Conservation (phyloP, 2,888 invertebrate species). For the Drosophila picticornis region DNA sequence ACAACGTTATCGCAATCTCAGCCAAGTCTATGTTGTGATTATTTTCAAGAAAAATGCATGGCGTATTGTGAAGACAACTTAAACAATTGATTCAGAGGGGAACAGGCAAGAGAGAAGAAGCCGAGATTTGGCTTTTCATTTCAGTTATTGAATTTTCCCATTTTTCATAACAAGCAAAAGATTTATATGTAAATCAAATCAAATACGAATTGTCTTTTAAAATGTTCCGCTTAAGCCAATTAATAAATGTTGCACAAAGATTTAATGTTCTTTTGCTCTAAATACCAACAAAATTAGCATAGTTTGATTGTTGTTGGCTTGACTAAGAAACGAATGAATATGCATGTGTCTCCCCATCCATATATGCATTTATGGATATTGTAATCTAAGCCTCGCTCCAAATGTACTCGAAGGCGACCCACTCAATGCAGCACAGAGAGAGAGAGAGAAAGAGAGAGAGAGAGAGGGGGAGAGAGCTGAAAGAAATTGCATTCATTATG, state of each 20-base stretch:
- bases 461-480: conserved; percentile 35
- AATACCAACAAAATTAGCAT: conserved; percentile 27
- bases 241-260: not conserved
- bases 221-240: not conserved
- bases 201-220: not conserved
- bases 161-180: not conserved
- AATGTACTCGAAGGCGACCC: conserved; percentile 33
- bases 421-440: conserved; percentile 46
- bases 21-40: conserved; percentile 4
- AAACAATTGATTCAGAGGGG: not conserved
- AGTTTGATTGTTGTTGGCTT: conserved; percentile 27
- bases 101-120: not conserved
- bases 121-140: not conserved
- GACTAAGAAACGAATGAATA: conserved; percentile 1
- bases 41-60: not conserved
- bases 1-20: conserved; percentile 33
- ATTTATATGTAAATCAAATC: not conserved
- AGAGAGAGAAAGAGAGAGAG: conserved; percentile 21
- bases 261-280: not conserved
- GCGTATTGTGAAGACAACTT: conserved; percentile 9
- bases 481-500: conserved; percentile 84
- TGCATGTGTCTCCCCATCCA: not conserved
- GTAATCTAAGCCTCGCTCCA: conserved; percentile 12
- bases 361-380: conserved; percentile 6
- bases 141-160: not conserved